Conservation (phyloP, 2,113 vertebrate species). For the Toxotes chatareus region DNA sequence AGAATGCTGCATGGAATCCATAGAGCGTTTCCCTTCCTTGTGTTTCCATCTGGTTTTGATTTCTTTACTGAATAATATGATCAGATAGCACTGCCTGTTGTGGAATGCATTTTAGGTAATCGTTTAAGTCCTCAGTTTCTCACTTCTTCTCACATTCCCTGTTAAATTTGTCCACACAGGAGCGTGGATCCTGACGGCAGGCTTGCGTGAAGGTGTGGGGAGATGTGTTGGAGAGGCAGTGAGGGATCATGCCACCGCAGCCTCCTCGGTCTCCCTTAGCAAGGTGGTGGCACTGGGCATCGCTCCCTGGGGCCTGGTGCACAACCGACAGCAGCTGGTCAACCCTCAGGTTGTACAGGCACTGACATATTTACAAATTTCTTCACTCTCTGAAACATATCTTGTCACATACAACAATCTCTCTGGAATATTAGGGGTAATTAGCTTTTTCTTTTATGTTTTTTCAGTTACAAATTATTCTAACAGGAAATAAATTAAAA, state of each 20-base stretch:
- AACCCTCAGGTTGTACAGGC: constrained; percentile 85
- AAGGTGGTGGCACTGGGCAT: constrained; percentile 91
- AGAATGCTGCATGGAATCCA: background rate
- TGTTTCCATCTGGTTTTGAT: too few species aligned
- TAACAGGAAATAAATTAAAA: too few species aligned
- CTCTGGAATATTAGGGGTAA: background rate
- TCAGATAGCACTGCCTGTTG: too few species aligned
- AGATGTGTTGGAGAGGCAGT: constrained; percentile 89
- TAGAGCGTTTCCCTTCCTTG: too few species aligned
- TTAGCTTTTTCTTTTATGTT: background rate
- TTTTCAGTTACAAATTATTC: too few species aligned
- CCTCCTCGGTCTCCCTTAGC: constrained; percentile 77
- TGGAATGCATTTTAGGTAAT: too few species aligned
- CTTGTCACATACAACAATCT: background rate
- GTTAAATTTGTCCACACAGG: constrained; percentile 68
- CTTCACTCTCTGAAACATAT: background rate
- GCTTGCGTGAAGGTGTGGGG: constrained; percentile 87
- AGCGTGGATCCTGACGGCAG: constrained; percentile 90
- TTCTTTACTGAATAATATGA: too few species aligned
- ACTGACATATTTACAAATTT: background rate
- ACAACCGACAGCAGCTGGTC: constrained; percentile 82
- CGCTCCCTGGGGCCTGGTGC: constrained; percentile 89
- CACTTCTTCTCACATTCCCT: background rate
- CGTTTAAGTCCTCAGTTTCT: too few species aligned
- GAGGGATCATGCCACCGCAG: constrained; percentile 88